Conservation (phyloP, 2,888 invertebrate genomes). For the Hirtodrosophila duncani region DNA sequence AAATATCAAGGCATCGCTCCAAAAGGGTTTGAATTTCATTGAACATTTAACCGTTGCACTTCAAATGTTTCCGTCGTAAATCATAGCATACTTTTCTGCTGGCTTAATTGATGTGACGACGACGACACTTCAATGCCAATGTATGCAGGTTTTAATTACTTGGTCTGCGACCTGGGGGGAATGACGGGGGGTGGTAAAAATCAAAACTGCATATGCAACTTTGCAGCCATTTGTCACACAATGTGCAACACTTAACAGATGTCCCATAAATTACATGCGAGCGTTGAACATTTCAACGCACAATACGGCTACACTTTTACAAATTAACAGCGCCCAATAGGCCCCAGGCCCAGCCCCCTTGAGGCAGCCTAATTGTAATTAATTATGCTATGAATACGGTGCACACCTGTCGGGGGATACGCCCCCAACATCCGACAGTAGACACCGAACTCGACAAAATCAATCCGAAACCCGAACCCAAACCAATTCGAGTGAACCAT, state of each 20-base stretch:
- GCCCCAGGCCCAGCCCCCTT: slow-evolving; percentile 1
- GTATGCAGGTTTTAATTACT: slow-evolving; percentile 51
- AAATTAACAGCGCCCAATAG: slow-evolving; percentile 50
- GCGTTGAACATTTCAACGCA: slow-evolving; percentile 47
- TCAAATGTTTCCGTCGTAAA: slow-evolving; percentile 7
- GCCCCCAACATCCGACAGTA: slow-evolving; percentile 27
- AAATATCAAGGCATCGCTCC: too few relatives aligned
- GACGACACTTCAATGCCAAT: too few relatives aligned
- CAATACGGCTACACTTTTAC: slow-evolving; percentile 55
- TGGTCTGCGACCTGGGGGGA: too few relatives aligned
- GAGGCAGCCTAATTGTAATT: slow-evolving; percentile 56
- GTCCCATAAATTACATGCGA: slow-evolving; percentile 56
- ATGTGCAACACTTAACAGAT: slow-evolving; percentile 63
- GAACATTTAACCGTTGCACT: neutral
- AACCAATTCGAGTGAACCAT: slow-evolving; percentile 1
- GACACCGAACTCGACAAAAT: neutral
- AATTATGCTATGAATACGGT: slow-evolving; percentile 52
- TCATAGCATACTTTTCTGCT: slow-evolving; percentile 3
- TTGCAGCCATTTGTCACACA: slow-evolving; percentile 58
- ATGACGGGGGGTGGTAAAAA: too few relatives aligned
- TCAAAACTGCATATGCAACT: slow-evolving; percentile 48
- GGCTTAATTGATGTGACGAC: too few relatives aligned
- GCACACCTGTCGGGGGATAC: slow-evolving; percentile 46
- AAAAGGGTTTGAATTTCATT: neutral
- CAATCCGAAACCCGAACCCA: neutral